Evolutionary conservation across 2,888 invertebrate genomes (phyloP).

Genomic region (Drosophila subquinaria): DNA sequence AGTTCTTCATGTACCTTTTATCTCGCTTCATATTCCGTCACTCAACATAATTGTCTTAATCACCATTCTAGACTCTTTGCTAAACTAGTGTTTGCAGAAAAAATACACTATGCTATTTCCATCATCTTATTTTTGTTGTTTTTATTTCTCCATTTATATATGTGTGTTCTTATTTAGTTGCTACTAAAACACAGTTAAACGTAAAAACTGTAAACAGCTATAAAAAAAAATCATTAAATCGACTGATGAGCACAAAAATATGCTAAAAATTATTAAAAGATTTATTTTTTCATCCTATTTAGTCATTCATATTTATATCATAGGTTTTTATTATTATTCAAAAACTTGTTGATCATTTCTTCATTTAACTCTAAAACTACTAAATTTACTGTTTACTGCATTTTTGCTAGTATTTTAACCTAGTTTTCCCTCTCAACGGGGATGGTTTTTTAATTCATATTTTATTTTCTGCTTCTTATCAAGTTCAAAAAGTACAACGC

Average conservation of each 20-base stretch:
- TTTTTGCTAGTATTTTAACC: conserved; percentile 54
- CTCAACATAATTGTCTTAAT: conserved; percentile 2
- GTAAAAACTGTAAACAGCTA: conserved; percentile 78
- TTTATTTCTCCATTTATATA: conserved; percentile 24
- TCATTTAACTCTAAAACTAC: conserved; percentile 47
- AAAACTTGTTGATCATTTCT: not conserved
- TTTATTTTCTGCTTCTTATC: conserved; percentile 20
- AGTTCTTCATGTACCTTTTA: conserved; percentile 32
- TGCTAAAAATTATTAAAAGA: conserved; percentile 76
- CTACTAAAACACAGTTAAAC: conserved; percentile 68
- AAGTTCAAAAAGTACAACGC: conserved; percentile 27
- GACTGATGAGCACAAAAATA: conserved; percentile 80
- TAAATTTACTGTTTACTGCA: conserved; percentile 48
- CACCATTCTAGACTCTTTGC: conserved; percentile 15
- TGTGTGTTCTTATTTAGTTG: conserved; percentile 40
- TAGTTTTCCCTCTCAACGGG: conserved; percentile 24
- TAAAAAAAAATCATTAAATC: conserved; percentile 75
- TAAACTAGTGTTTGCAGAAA: conserved; percentile 46
- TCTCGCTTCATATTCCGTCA: conserved; percentile 20
- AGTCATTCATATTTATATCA: conserved; percentile 9
- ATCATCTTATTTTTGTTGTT: conserved; percentile 43
- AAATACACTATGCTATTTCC: conserved; percentile 57
- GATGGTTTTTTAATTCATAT: conserved; percentile 20
- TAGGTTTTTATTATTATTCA: conserved; percentile 7
- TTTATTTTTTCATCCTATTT: conserved; percentile 31